Evolutionary conservation across 2,113 vertebrate species (phyloP).

Genomic region (Marmota flaviventris): DNA sequence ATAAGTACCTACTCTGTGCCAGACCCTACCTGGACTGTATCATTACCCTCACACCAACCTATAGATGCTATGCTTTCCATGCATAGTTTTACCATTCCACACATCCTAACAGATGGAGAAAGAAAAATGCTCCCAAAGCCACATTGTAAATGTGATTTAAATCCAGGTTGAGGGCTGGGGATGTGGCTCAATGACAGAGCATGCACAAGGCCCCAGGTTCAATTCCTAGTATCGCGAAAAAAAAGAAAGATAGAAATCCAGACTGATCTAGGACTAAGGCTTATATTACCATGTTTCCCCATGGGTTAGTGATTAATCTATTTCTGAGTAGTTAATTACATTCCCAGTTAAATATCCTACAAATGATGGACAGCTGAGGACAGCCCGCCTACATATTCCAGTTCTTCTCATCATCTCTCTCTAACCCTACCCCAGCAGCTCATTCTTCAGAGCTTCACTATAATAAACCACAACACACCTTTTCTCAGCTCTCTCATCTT

Average conservation of each 20-base stretch:
- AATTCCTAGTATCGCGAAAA: too few species aligned
- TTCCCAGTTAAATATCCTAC: neutral
- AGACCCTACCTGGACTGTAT: neutral
- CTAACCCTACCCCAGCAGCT: neutral
- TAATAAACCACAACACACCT: fast-evolving
- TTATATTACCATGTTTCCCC: neutral
- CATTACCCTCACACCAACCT: neutral
- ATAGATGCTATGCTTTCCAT: too few species aligned
- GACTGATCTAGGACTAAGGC: neutral
- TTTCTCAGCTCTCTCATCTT: neutral
- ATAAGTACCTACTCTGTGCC: neutral
- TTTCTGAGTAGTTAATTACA: neutral
- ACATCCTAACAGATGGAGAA: neutral
- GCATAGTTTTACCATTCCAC: neutral
- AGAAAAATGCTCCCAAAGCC: neutral
- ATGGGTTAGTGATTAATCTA: neutral
- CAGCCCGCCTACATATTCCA: neutral
- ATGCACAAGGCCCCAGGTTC: too few species aligned
- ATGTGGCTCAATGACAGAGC: too few species aligned
- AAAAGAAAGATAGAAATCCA: neutral
- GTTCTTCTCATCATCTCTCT: neutral
- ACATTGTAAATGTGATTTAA: neutral
- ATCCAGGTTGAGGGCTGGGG: neutral
- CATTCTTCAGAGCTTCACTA: neutral
- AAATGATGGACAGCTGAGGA: neutral